phyloP scores from a whole-genome alignment of 2,888 invertebrate species.

The Chirona hameri region DNA sequence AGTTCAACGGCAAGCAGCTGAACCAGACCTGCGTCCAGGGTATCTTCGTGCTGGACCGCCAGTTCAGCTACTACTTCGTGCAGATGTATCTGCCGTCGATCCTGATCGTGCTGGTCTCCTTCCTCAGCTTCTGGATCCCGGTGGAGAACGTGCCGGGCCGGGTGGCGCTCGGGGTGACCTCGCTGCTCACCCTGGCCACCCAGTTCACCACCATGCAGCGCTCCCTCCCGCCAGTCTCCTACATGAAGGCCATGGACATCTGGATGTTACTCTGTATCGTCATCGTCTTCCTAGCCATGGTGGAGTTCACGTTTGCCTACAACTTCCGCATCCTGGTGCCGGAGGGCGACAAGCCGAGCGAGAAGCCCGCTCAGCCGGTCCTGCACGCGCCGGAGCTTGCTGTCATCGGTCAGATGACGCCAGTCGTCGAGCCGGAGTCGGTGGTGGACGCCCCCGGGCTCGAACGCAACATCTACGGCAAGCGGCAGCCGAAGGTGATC shows the following conservation, averaged over 20 bases:
- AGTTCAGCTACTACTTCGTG: conserved; percentile 9
- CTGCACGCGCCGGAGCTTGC: not conserved
- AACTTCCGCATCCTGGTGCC: not conserved
- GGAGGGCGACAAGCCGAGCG: not conserved
- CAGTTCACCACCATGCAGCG: conserved; percentile 22
- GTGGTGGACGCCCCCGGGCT: not conserved
- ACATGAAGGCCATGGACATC: conserved; percentile 9
- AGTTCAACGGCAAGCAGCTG: not conserved
- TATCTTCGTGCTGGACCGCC: not conserved
- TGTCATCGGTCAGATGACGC: not conserved
- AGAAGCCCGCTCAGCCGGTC: not conserved
- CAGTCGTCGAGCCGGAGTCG: not conserved
- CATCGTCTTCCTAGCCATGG: not conserved
- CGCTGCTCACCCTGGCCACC: not conserved
- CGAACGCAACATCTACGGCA: not conserved
- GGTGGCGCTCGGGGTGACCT: not conserved
- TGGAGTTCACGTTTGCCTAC: not conserved
- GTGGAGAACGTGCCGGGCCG: conserved; percentile 6
- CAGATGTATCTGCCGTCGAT: conserved; percentile 9
- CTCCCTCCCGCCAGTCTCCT: conserved; percentile 3
- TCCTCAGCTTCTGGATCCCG: conserved; percentile 1
- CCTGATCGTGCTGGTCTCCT: conserved; percentile 9
- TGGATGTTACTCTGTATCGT: conserved; percentile 9
- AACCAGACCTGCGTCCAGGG: not conserved
- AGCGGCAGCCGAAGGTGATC: not conserved